phyloP scores from a whole-genome alignment of 1,140 invertebrate genomes.

The Amphibalanus amphitrite region DNA sequence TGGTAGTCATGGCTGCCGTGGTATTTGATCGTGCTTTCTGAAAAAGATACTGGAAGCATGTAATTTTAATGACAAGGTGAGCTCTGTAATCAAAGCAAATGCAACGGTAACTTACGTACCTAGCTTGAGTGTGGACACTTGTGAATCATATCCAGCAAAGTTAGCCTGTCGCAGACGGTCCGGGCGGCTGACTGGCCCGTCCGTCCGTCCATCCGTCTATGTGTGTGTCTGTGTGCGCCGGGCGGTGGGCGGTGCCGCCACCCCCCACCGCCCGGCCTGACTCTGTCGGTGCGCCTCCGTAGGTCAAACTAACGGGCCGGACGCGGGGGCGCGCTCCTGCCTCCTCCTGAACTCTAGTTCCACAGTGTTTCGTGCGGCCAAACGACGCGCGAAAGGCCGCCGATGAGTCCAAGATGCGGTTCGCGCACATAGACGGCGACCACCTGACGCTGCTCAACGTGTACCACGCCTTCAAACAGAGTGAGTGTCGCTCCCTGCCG shows the following conservation, averaged over 20 bases:
- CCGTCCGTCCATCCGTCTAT: no score
- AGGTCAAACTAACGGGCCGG: background rate
- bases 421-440: conserved; percentile 98
- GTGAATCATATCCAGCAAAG: no score
- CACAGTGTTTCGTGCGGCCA: conserved; percentile 97
- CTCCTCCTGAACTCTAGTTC: conserved; percentile 43
- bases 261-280: background rate
- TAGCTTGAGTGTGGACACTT: no score
- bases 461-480: conserved; percentile 98
- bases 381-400: conserved; percentile 98
- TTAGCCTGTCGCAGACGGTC: no score
- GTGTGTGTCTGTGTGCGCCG: no score
- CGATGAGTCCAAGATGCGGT: conserved; percentile 97
- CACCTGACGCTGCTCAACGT: conserved; percentile 89
- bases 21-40: no score
- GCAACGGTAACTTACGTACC: no score
- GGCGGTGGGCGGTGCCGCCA: background rate
- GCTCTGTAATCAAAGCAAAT: no score
- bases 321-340: background rate
- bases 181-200: no score
- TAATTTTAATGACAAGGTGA: no score
- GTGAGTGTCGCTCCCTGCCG: conserved; percentile 42
- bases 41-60: no score
- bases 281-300: background rate
- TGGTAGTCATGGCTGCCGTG: no score